Percentiles rank a stretch among this genome's conserved stretches.
These are phyloP conservation scores for Disparrhopalites patrizii DNA, from an alignment of 2,888 invertebrate genomes.

Conservation along the genomic window DNA sequence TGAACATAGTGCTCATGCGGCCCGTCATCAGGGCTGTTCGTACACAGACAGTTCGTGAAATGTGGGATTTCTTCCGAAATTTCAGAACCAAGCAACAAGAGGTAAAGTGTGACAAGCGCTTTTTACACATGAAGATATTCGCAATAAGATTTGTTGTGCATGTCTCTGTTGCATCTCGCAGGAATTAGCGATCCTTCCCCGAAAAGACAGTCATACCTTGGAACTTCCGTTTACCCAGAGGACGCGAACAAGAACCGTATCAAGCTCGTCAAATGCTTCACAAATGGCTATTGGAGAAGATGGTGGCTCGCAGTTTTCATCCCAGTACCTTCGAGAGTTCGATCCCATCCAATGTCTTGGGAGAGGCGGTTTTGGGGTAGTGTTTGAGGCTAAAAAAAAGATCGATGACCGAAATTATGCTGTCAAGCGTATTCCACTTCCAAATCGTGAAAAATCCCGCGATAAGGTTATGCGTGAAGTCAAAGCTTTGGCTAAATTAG, in stretches of 20 bases:
- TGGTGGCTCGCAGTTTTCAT: constrained; percentile 52
- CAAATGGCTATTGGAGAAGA: constrained; percentile 32
- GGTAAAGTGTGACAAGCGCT: constrained; percentile 19
- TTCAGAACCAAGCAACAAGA: constrained; percentile 35
- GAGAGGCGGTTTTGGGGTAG: constrained; percentile 92
- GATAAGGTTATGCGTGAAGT: constrained; percentile 92
- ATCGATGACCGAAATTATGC: constrained; percentile 93
- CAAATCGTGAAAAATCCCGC: constrained; percentile 73
- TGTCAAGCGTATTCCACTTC: constrained; percentile 85
- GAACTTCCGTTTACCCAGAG: constrained; percentile 6
- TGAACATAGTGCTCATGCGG: constrained; percentile 44
- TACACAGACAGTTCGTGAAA: constrained; percentile 42
- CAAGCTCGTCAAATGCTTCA: constrained; percentile 38
- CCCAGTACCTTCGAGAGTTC: constrained; percentile 79
- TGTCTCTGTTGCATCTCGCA: neutral
- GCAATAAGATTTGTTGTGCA: too few species aligned
- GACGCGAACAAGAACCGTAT: constrained; percentile 31
- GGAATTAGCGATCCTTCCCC: constrained; percentile 14
- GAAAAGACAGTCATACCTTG: neutral
- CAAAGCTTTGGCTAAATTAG: constrained; percentile 86
- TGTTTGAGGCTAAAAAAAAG: constrained; percentile 90
- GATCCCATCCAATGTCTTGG: constrained; percentile 75
- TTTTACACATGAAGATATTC: too few species aligned
- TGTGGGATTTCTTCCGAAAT: constrained; percentile 38
- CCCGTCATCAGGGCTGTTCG: constrained; percentile 43